Conservation (phyloP, 2,797 vertebrate genomes). For the Tachyglossus aculeatus region DNA sequence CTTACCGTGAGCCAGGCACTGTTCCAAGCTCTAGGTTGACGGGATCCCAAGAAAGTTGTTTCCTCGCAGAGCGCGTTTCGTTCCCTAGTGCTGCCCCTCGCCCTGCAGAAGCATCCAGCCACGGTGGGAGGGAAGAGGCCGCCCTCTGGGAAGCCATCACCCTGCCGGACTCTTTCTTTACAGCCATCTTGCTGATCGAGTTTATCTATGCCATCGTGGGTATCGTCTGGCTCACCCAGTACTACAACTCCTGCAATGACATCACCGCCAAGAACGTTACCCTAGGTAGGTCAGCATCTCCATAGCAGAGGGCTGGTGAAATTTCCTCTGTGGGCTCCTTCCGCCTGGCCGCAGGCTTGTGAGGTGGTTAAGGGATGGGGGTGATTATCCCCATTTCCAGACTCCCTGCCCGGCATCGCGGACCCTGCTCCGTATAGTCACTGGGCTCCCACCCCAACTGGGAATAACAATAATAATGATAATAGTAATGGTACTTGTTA, state of each 20-base stretch:
- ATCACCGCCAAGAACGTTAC: constrained; percentile 96
- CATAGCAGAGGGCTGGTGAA: neutral
- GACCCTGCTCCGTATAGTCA: no score
- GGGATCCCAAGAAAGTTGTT: no score
- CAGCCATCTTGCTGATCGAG: constrained; percentile 96
- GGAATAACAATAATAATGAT: no score
- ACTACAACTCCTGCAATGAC: constrained; percentile 96
- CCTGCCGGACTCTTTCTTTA: constrained; percentile 8
- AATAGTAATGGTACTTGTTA: no score
- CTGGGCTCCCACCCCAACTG: no score
- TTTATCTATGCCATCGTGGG: constrained; percentile 96
- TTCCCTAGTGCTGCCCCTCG: neutral
- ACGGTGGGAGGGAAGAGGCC: neutral
- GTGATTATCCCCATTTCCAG: neutral
- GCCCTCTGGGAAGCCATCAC: neutral
- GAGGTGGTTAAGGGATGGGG: neutral
- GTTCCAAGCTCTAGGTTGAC: no score
- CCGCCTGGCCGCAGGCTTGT: neutral
- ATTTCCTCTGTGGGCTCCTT: neutral
- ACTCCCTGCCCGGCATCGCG: no score
- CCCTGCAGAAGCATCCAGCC: neutral
- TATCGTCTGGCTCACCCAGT: constrained; percentile 95
- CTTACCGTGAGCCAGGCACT: no score
- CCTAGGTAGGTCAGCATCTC: constrained; percentile 79
- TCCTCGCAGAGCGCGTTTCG: no score